Base-by-base conservation (phyloP, 2,888 invertebrate species). In the Nasonovia ribisnigri region DNA sequence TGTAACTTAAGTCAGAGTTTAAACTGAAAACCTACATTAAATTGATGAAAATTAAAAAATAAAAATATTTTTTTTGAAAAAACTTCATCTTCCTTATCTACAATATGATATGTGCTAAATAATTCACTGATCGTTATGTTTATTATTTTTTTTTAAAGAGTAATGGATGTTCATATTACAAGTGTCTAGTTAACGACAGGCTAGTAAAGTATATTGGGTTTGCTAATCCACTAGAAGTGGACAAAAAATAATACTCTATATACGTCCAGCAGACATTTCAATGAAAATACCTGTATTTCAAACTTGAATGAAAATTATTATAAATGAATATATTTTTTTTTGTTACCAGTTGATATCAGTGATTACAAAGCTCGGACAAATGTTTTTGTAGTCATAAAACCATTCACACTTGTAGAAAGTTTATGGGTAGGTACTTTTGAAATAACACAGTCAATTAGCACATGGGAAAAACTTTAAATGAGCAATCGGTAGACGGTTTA, bases 51-150 rank as follows among this genome's bases (percentile, higher is more conserved):
- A 51, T 51, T 88, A 51, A 84, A 43, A 84, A 84, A 36, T 1
- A 26, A 26, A 26, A 84, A 84, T 43, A 29, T 26, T 43, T 43
- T 43, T 43, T 84, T 43, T 11, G 43, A n/a, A 67, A 90, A 90
- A 46, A 60, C 60, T 90, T 67, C 48, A 67, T 90, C 46, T n/a
- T 67, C 67, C 48, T 48, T 67, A 77, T 90, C 90, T n/a, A 90
- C 36, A 90, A 46, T 46, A 46, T 46, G 20, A 24, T 36, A 43
- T 89, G 54, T 11, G 46, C 8, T 20, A 10, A n/a, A n/a, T 46
- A 51, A 89, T 89, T 60, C 43, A 46, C 43, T n/a, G 8, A 29
- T 46, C 29, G 29, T 46, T 2, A 13, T 43, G 54, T 54, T 77
- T 77, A 8, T 36, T 77, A 36, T 36, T 60, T 36, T 77, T 77